phyloP scores from a whole-genome alignment of 2,797 vertebrate species.

The Sitta carolinensis region DNA sequence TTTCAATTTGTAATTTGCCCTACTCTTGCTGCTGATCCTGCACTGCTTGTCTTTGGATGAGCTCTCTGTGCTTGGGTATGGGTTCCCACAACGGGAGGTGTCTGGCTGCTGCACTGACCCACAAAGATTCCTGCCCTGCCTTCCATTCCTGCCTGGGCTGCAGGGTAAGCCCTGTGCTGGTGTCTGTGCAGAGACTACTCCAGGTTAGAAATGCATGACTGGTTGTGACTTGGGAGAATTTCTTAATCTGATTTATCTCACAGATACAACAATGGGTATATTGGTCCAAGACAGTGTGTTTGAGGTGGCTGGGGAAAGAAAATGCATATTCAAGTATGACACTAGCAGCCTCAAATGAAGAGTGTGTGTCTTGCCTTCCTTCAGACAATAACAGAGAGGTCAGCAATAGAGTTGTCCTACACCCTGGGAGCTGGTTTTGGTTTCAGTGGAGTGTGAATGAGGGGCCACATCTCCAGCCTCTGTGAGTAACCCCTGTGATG shows the following conservation, averaged over 20 bases:
- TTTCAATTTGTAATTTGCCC: not conserved
- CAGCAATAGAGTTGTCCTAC: not conserved
- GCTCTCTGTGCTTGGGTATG: not conserved
- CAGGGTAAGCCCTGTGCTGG: not conserved
- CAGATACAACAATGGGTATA: not conserved
- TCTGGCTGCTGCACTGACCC: not conserved
- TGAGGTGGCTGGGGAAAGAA: not conserved
- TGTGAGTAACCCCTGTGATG: not conserved
- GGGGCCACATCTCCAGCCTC: not conserved
- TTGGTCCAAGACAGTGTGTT: not conserved
- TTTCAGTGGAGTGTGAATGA: not conserved
- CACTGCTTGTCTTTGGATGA: not conserved
- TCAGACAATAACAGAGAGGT: not conserved
- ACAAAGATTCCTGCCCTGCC: not conserved
- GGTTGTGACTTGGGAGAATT: not conserved
- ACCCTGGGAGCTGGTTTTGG: not conserved
- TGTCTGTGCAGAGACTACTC: rapidly evolving
- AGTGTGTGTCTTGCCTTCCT: not conserved
- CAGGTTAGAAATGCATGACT: not conserved
- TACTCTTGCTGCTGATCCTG: not conserved
- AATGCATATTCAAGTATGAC: not conserved
- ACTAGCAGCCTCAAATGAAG: not conserved
- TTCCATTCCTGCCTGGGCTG: not conserved
- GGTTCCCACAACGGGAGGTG: not conserved
- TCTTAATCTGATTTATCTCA: not conserved